Evolutionary conservation across 2,888 invertebrate genomes (phyloP).

Genomic region (Nemoura dubitans): DNA sequence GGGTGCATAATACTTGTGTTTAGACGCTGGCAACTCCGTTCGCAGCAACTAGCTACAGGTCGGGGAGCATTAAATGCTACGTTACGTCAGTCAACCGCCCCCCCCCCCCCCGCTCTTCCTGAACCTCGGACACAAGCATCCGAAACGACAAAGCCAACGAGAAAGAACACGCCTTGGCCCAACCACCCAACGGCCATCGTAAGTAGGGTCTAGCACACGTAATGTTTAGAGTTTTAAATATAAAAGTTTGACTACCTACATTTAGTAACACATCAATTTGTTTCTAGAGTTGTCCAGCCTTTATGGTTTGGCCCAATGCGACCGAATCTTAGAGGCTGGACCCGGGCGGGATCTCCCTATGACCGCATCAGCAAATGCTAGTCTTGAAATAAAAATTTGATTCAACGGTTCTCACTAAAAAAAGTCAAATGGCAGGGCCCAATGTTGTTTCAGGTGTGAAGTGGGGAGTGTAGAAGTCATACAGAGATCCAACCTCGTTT

Average conservation of each 20-base stretch:
- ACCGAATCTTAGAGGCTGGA: not conserved
- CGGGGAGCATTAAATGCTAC: not conserved
- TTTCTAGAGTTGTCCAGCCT: not conserved
- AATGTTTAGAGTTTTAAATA: not conserved
- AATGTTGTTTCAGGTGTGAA: no score
- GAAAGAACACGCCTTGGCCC: not conserved
- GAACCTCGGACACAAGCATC: not conserved
- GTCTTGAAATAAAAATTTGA: not conserved
- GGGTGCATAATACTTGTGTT: slow-evolving; percentile 25
- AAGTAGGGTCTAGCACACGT: not conserved
- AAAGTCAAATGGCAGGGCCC: not conserved
- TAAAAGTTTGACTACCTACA: not conserved
- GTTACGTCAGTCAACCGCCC: not conserved
- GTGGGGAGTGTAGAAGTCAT: not conserved
- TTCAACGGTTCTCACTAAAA: not conserved
- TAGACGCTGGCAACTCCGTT: not conserved
- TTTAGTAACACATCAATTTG: slow-evolving; percentile 7
- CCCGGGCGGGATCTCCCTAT: not conserved
- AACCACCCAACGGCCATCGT: not conserved
- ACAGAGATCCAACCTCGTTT: not conserved
- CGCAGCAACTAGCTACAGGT: not conserved
- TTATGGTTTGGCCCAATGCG: not conserved
- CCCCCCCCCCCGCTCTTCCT: not conserved
- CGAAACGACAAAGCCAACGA: not conserved
- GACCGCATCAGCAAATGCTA: not conserved